phyloP scores from a whole-genome alignment of 2,797 vertebrate genomes.

The Cheirogaleus major region DNA sequence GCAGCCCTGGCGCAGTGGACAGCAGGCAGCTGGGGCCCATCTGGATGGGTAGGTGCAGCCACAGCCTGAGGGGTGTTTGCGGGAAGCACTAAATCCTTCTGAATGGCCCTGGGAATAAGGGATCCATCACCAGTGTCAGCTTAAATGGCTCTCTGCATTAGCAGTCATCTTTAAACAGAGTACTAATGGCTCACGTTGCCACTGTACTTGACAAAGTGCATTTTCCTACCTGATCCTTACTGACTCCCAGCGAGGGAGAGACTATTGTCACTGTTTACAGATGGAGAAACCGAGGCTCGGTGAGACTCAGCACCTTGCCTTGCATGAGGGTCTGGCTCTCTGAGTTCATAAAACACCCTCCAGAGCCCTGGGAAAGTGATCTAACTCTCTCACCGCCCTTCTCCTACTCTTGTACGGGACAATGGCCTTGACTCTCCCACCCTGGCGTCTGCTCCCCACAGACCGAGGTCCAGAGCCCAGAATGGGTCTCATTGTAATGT shows the following conservation, averaged over 20 bases:
- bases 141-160: background rate
- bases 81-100: background rate
- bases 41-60: background rate
- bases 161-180: background rate
- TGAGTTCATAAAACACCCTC: background rate
- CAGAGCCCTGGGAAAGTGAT: background rate
- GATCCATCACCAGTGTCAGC: background rate
- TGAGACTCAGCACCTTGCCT: background rate
- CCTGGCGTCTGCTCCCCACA: background rate
- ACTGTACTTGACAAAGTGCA: background rate
- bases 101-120: background rate
- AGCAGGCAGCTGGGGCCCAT: background rate
- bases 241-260: background rate
- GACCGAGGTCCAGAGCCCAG: background rate
- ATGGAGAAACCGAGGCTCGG: background rate
- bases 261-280: background rate
- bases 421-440: background rate
- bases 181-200: background rate
- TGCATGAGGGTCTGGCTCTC: background rate
- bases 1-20: rapidly evolving
- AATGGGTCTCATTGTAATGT: background rate
- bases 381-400: background rate
- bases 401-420: background rate
- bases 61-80: background rate
- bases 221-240: background rate